These are phyloP conservation scores for Spea hammondii DNA, from an alignment of 2,797 vertebrate genomes.

Conservation along the genomic window DNA sequence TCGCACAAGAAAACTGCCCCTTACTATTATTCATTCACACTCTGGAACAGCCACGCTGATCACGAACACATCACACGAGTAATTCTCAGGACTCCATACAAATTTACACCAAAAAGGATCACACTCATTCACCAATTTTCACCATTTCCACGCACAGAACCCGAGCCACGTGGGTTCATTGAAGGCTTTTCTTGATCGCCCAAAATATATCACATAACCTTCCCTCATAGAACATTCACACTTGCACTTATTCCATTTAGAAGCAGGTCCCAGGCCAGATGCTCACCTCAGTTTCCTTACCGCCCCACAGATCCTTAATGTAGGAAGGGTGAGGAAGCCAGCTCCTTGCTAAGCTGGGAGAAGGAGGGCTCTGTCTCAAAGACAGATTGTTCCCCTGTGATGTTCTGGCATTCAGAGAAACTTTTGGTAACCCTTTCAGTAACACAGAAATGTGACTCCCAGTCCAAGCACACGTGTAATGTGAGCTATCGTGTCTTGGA, in stretches of 20 bases:
- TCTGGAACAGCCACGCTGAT: no score
- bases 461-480: neutral
- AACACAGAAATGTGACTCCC: slow-evolving; percentile 21
- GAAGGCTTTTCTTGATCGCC: no score
- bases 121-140: neutral
- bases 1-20: no score
- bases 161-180: neutral
- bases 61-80: no score
- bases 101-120: neutral
- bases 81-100: no score
- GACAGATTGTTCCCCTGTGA: slow-evolving; percentile 26
- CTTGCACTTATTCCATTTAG: no score
- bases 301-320: slow-evolving; percentile 6
- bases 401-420: slow-evolving; percentile 29
- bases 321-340: slow-evolving; percentile 5
- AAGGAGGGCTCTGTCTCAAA: slow-evolving; percentile 30
- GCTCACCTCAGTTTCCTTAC: slow-evolving; percentile 32
- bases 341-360: slow-evolving; percentile 11
- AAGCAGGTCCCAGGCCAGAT: neutral
- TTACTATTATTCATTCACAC: no score
- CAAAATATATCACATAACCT: no score
- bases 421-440: slow-evolving; percentile 27
- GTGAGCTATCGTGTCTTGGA: neutral
- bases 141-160: neutral
- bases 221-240: no score